Base-by-base conservation (phyloP, 2,797 vertebrate genomes). In the Mus caroli region DNA sequence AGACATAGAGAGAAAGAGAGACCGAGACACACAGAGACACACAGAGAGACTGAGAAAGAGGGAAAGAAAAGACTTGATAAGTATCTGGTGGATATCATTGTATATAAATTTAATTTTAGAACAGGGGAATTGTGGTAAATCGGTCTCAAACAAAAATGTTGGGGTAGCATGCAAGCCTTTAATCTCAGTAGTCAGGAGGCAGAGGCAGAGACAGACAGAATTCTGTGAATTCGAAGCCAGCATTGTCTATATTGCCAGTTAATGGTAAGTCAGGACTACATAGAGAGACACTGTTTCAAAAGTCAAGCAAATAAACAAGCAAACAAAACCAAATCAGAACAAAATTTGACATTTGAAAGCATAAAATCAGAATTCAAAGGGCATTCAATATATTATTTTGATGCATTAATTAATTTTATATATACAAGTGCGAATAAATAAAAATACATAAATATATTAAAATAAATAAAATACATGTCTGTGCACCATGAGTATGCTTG, bases 21-120 rank as follows among this genome's bases (percentile, higher is more conserved):
- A 22, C 24, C 7, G 22, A 31, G 31, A 10, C 3, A 19, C 28
- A 60, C 2, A 26, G 22, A 31, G 31, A 10, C 3, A 19, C 28
- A 60, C 2, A 26, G 60, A 69, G 67, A 69, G 67, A 69, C 31
- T 17, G 14, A 14, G 9, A 14, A 13, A 83, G n/a, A 79, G 17
- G 56, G 17, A 52, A 2, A 73, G 9, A 17, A 24, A 3, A 14
- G 11, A 46, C 28, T 46, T 56, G 26, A 9, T 40, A 19, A 56
- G 10, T n/a, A 54, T 76, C 37, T 3, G n/a, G 64, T 8, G 75
- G 40, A 54, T 37, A 15, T 40, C 9, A 75, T 50, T 52, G 62
- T 79, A 17, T 15, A 56, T 31, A 79, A 12, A 22, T 64, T 90
- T 73, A 37, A 60, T 88, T 95, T 92, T 56, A 91, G 69, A 87